Conservation (phyloP, 2,888 invertebrate species). For the Mythimna loreyi region DNA sequence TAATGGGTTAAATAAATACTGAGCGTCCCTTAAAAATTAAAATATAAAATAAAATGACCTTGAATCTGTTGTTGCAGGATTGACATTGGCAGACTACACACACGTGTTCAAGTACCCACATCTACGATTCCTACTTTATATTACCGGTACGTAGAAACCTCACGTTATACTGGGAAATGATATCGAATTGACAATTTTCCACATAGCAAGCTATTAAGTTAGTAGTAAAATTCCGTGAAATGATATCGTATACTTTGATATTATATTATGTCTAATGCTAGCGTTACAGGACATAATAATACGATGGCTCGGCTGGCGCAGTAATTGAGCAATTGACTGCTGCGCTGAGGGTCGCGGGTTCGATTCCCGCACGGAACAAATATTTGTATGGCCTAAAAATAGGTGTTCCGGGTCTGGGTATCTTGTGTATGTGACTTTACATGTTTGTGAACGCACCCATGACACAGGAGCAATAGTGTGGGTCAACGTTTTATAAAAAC, state of each 20-base stretch:
- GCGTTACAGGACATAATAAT: background rate
- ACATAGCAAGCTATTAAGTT: slow-evolving; percentile 7
- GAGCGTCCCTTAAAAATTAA: background rate
- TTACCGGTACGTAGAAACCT: slow-evolving; percentile 21
- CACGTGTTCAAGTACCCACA: background rate
- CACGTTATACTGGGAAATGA: slow-evolving; percentile 32
- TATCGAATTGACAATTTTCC: slow-evolving; percentile 40
- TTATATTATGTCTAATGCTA: slow-evolving; percentile 8
- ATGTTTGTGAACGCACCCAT: too few relatives aligned
- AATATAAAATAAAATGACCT: background rate
- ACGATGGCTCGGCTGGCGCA: too few relatives aligned
- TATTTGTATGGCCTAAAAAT: too few relatives aligned
- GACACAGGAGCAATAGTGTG: too few relatives aligned
- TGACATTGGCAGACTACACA: background rate
- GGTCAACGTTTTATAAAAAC: too few relatives aligned
- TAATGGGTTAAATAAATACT: too few relatives aligned
- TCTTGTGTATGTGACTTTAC: too few relatives aligned
- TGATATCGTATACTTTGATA: background rate
- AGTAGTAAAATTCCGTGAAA: slow-evolving; percentile 39
- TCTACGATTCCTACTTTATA: background rate
- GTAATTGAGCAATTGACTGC: too few relatives aligned
- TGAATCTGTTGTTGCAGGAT: background rate
- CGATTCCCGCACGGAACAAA: too few relatives aligned
- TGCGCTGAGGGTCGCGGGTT: too few relatives aligned
- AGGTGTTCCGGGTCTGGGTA: too few relatives aligned